A percentile compares a stretch with the other conserved stretches of the same genome.
Evolutionary conservation across 2,797 vertebrate genomes (phyloP).

Genomic region (Cephalopachus bancanus): DNA sequence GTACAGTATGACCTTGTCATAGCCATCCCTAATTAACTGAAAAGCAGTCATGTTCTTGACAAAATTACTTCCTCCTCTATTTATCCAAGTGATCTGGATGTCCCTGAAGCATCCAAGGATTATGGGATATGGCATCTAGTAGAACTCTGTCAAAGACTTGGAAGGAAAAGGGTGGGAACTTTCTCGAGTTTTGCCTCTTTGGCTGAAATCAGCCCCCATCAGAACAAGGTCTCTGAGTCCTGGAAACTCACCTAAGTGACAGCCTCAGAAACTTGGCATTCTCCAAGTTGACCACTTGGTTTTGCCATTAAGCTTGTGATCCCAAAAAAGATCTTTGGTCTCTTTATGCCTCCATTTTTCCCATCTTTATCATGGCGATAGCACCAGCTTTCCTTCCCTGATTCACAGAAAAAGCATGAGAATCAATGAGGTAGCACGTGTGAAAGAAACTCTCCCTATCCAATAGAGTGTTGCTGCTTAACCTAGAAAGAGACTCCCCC

Average conservation of each 20-base stretch:
- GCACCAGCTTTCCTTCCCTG: neutral
- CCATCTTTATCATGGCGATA: neutral
- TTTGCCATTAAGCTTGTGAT: conserved; percentile 39
- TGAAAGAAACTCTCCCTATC: neutral
- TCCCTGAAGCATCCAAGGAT: conserved; percentile 25
- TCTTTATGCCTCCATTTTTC: conserved; percentile 3
- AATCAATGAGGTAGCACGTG: neutral
- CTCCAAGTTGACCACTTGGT: neutral
- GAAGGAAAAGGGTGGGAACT: neutral
- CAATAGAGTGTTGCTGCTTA: neutral
- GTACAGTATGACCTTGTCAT: conserved; percentile 12
- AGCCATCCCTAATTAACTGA: conserved; percentile 62
- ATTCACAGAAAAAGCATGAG: conserved; percentile 35
- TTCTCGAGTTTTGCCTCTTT: neutral
- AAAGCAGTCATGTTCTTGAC: conserved; percentile 59
- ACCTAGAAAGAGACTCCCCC: neutral
- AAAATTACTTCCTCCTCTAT: conserved; percentile 69
- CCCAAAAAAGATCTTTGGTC: neutral
- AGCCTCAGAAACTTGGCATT: neutral
- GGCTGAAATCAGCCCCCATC: neutral
- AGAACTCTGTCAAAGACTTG: conserved; percentile 56
- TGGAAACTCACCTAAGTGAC: neutral
- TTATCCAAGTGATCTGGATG: conserved; percentile 70
- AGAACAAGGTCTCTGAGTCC: neutral
- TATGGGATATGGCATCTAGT: neutral